Evolutionary conservation across 1,140 invertebrate genomes (phyloP).

Genomic region (Drosophila sucinea): DNA sequence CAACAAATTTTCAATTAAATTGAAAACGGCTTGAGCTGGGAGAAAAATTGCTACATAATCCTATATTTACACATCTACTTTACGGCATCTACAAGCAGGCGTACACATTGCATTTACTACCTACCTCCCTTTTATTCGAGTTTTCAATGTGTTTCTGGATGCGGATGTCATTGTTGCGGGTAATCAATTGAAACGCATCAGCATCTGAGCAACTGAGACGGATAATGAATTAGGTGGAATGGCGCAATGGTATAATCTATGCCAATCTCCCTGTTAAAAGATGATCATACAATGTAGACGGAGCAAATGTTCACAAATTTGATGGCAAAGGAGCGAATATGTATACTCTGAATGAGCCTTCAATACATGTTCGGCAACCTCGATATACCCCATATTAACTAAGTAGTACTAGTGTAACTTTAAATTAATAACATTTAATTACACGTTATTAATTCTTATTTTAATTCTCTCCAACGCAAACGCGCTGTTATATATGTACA

Average conservation of each 20-base stretch:
- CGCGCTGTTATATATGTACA: too few species aligned
- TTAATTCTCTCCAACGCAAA: too few species aligned
- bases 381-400: too few species aligned
- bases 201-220: neutral
- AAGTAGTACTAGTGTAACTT: neutral
- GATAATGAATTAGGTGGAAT: conserved; percentile 8
- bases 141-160: neutral
- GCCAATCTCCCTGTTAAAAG: conserved; percentile 10
- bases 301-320: conserved; percentile 33
- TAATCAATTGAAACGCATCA: conserved; percentile 28
- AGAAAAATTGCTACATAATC: conserved; percentile 56
- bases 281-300: conserved; percentile 13
- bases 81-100: conserved; percentile 26
- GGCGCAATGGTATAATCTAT: neutral
- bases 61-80: conserved; percentile 61
- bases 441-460: too few species aligned
- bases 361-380: too few species aligned
- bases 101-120: conserved; percentile 10
- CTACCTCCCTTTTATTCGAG: conserved; percentile 21
- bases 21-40: conserved; percentile 30
- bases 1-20: conserved; percentile 70
- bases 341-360: neutral
- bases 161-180: conserved; percentile 15
- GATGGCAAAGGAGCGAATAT: neutral
- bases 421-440: neutral